Evolutionary conservation across 1,140 invertebrate genomes (phyloP), one percentile per base, ranked within the genome.

Genomic region (Bombus cullumanus): DNA sequence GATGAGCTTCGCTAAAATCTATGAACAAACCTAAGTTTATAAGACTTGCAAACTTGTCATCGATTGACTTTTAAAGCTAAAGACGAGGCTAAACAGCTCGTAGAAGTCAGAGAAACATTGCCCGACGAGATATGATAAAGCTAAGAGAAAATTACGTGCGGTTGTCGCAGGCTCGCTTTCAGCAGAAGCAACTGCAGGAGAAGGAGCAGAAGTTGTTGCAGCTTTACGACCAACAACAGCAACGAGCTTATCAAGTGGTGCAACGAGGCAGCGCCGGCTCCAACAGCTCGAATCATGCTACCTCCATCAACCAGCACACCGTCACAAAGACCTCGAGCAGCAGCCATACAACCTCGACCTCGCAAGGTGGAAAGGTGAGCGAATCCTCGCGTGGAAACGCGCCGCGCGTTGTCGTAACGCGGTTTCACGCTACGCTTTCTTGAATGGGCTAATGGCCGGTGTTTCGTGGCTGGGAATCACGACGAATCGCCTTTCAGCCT

Each of bases 101-200:
- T 53, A 53, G 6, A 53, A 53, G 47, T 53, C 47, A 6, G 15
- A 37, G 66, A 18, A 68, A 68, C 15, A 2, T 25, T 57, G 1
- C 31, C 10, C 22, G 0, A 3, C 10, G 6, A 57, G 34, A 68
- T 43, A 89, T 83, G 88, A 78, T 82, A 37, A 81, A 81, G 57
- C 5, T 83, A 34, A 89, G 80, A 72, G 76, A 47, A 31, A 87
- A 85, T 79, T 47, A 86, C 74, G 15, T 41, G 59, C 43, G 86
- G 9, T 25, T 79, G 78, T 76, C 82, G 28, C 95, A 97, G 97
- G 97, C 97, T 53, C 96, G 97, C 43, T 97, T 97, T 93, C 97
- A 97, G 92, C 97, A 97, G 92, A 97, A 96, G 90, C 97, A 97
- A 90, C 95, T 97, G 88, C 96, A 97, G 92, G 97, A 97, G 92